Conservation (phyloP, 2,797 vertebrate species). For the Alcedo atthis region DNA sequence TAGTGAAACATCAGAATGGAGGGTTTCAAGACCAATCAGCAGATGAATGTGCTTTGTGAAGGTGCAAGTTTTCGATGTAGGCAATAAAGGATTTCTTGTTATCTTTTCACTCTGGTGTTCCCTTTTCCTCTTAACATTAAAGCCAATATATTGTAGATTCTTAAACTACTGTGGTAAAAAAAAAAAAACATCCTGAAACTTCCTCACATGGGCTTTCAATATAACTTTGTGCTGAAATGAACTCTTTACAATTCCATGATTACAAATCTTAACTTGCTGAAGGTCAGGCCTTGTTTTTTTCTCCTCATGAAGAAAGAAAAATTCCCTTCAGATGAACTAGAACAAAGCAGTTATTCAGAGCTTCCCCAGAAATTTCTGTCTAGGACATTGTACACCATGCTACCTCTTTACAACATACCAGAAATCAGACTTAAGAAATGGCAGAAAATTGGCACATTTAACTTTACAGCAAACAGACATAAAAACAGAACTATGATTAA, state of each 20-base stretch:
- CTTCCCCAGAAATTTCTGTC: neutral
- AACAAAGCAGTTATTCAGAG: neutral
- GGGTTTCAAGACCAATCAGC: neutral
- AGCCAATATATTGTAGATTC: neutral
- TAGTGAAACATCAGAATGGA: neutral
- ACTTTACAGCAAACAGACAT: neutral
- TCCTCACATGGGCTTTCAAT: neutral
- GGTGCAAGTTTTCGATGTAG: neutral
- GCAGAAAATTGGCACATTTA: neutral
- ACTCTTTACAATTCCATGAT: neutral
- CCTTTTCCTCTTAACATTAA: neutral
- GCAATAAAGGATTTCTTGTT: neutral
- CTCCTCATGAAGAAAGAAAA: neutral
- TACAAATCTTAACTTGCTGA: neutral
- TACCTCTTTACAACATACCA: neutral
- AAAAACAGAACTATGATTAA: neutral
- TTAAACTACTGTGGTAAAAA: neutral
- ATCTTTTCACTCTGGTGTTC: neutral
- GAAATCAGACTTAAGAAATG: neutral
- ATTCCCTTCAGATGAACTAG: neutral
- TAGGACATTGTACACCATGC: rapidly evolving
- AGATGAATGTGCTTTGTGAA: neutral
- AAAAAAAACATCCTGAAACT: neutral
- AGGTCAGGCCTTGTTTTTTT: neutral
- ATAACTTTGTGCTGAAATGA: neutral